A percentile compares a stretch with the other conserved stretches of the same genome.
Conservation (phyloP, 1,140 invertebrate species). For the Ditylenchus dipsaci region DNA sequence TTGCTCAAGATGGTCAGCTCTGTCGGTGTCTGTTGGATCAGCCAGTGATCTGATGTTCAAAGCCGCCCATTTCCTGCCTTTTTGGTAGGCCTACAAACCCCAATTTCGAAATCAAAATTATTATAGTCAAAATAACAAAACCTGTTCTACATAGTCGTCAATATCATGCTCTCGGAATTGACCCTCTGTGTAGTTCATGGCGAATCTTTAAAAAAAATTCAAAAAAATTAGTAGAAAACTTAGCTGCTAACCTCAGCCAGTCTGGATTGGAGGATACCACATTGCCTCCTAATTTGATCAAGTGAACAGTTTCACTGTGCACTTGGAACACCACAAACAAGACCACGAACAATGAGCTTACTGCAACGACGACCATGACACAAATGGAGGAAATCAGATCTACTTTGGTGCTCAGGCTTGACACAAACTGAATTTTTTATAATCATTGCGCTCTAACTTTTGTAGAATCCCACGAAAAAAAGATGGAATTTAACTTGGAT, state of each 20-base stretch:
- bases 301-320: constrained; percentile 86
- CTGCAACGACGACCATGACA: constrained; percentile 61
- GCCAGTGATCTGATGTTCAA: constrained; percentile 71
- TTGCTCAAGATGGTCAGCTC: constrained; percentile 78
- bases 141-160: constrained; percentile 55
- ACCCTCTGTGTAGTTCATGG: constrained; percentile 54
- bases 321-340: constrained; percentile 66
- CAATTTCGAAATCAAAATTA: too few relatives aligned
- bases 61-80: constrained; percentile 53
- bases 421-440: constrained; percentile 58
- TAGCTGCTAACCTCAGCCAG: constrained; percentile 31
- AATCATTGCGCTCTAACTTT: too few relatives aligned
- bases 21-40: constrained; percentile 73
- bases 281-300: constrained; percentile 80
- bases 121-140: constrained; percentile 26
- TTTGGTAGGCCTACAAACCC: constrained; percentile 54
- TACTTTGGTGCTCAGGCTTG: constrained; percentile 59
- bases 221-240: too few relatives aligned
- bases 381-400: constrained; percentile 62
- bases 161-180: constrained; percentile 51
- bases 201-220: constrained; percentile 22
- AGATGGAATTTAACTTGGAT: too few relatives aligned
- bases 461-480: too few relatives aligned
- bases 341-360: constrained; percentile 60
- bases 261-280: constrained; percentile 65